Evolutionary conservation across 2,797 vertebrate species (phyloP).

Genomic region (Xenentodon cancila): DNA sequence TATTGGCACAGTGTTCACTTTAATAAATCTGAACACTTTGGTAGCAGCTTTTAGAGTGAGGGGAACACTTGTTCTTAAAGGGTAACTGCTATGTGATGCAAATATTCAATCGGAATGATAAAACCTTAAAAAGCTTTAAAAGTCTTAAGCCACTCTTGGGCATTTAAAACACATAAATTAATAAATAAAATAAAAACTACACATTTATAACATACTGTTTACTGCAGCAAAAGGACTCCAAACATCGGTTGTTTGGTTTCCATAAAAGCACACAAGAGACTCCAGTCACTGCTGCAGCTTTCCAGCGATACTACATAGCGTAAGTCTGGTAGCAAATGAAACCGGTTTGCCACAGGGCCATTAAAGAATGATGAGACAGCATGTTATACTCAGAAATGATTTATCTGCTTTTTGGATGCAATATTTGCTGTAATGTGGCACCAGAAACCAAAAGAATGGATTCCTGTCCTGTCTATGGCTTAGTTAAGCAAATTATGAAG

Average conservation of each 20-base stretch:
- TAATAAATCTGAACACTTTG: slow-evolving; percentile 43
- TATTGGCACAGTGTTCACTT: slow-evolving; percentile 21
- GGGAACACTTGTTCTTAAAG: slow-evolving; percentile 12
- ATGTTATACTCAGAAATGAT: slow-evolving; percentile 19
- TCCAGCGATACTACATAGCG: neutral
- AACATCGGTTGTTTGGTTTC: slow-evolving; percentile 24
- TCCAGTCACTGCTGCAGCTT: slow-evolving; percentile 19
- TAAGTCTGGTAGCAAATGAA: slow-evolving; percentile 17
- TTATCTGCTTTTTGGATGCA: slow-evolving; percentile 13
- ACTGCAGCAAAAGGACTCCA: slow-evolving; percentile 3
- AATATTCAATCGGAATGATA: slow-evolving; percentile 34
- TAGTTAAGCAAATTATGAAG: slow-evolving; percentile 35
- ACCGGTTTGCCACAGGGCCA: slow-evolving; percentile 22
- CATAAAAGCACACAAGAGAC: slow-evolving; percentile 4
- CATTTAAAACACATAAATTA: slow-evolving; percentile 5
- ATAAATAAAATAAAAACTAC: neutral
- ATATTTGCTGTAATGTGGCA: slow-evolving; percentile 14
- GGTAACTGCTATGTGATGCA: slow-evolving; percentile 35
- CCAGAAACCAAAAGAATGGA: slow-evolving; percentile 18
- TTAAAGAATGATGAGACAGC: slow-evolving; percentile 32
- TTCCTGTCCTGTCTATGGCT: slow-evolving; percentile 15
- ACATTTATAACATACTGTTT: slow-evolving; percentile 14
- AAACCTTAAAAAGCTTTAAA: slow-evolving; percentile 22
- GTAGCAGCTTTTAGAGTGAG: slow-evolving; percentile 32
- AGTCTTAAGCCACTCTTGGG: neutral